Conservation (phyloP, 2,888 invertebrate genomes). For the Lamellibrachia columna region DNA sequence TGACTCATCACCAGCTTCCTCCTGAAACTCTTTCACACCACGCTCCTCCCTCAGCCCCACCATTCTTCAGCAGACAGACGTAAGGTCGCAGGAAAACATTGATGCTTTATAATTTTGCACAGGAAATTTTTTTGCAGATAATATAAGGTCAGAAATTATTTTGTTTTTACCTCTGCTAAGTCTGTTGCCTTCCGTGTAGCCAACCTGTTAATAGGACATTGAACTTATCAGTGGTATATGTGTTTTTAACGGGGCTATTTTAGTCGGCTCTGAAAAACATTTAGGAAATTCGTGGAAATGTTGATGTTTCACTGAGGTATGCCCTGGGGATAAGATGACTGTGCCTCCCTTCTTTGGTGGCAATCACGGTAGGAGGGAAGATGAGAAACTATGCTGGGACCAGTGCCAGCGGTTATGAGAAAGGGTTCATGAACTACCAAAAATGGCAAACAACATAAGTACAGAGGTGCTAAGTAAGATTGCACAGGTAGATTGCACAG, state of each 20-base stretch:
- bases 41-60: neutral
- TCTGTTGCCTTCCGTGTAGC: neutral
- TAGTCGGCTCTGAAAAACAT: neutral
- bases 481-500: no score
- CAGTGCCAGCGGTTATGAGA: no score
- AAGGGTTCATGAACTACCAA: no score
- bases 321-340: neutral
- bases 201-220: neutral
- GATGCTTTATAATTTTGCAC: neutral
- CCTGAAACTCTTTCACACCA: neutral
- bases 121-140: neutral
- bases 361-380: neutral
- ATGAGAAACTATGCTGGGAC: no score
- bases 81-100: neutral
- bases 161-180: neutral
- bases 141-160: neutral
- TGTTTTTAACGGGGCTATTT: neutral
- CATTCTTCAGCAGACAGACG: neutral
- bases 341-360: neutral
- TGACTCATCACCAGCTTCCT: no score
- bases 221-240: neutral
- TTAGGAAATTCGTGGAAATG: neutral
- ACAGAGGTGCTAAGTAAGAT: no score
- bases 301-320: neutral
- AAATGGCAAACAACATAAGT: no score